A percentile compares a stretch with the other conserved stretches of the same genome.
These are phyloP conservation scores for Andrena praecox DNA, from an alignment of 2,888 invertebrate species.

Conservation along the genomic window DNA sequence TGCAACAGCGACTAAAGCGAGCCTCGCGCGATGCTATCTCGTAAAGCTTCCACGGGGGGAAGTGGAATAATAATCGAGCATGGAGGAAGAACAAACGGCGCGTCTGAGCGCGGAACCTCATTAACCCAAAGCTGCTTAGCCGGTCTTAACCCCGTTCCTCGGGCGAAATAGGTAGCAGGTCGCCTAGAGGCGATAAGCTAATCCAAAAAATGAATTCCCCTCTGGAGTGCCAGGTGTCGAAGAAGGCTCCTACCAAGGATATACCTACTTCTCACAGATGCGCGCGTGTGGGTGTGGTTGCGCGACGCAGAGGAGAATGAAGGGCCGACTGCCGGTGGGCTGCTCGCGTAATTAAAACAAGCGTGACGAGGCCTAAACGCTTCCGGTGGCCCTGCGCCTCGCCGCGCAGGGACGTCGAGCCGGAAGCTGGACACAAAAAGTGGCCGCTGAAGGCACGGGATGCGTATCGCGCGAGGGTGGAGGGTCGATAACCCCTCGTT, in stretches of 20 bases:
- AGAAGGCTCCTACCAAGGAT: slow-evolving; percentile 55
- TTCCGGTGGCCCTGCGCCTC: slow-evolving; percentile 76
- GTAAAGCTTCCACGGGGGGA: slow-evolving; percentile 26
- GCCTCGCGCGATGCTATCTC: slow-evolving; percentile 62
- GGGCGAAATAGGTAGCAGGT: slow-evolving; percentile 72
- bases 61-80: slow-evolving; percentile 54
- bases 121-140: slow-evolving; percentile 79
- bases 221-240: slow-evolving; percentile 80
- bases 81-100: slow-evolving; percentile 40
- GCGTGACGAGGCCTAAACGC: slow-evolving; percentile 82
- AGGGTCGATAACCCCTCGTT: slow-evolving; percentile 62
- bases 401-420: slow-evolving; percentile 68
- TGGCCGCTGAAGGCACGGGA: slow-evolving; percentile 49
- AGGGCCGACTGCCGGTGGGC: slow-evolving; percentile 53
- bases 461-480: slow-evolving; percentile 56
- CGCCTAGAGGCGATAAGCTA: slow-evolving; percentile 79
- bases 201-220: slow-evolving; percentile 84
- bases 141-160: slow-evolving; percentile 78
- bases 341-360: slow-evolving; percentile 80
- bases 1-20: slow-evolving; percentile 24
- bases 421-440: slow-evolving; percentile 77
- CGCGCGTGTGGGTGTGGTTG: slow-evolving; percentile 15
- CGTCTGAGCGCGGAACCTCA: slow-evolving; percentile 74
- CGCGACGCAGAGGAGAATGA: slow-evolving; percentile 26
- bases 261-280: neutral